A percentile compares a stretch with the other conserved stretches of the same genome.
phyloP scores from a whole-genome alignment of 2,888 invertebrate species.

The Xestia ashworthii region DNA sequence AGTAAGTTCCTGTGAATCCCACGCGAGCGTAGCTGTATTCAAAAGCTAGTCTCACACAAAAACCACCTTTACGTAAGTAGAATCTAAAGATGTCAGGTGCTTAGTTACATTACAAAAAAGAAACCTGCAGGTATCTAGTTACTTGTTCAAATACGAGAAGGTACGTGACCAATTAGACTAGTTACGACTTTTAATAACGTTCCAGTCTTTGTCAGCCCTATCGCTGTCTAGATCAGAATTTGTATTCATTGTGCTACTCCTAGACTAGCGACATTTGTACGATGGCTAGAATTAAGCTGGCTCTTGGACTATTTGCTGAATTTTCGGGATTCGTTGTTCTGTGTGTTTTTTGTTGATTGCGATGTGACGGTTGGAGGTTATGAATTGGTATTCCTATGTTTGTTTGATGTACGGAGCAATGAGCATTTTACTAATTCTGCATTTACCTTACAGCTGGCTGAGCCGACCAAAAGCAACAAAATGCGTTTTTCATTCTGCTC shows the following conservation, averaged over 20 bases:
- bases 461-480: not conserved
- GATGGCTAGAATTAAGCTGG: slow-evolving; percentile 29
- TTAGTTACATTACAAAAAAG: slow-evolving; percentile 22
- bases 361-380: not conserved
- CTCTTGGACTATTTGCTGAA: slow-evolving; percentile 23
- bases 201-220: slow-evolving; percentile 36
- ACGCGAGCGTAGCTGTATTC: not conserved
- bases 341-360: slow-evolving; percentile 19
- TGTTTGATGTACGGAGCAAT: not conserved
- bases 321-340: slow-evolving; percentile 3
- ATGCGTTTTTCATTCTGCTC: not conserved
- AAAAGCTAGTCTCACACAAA: not conserved
- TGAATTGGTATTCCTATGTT: not conserved
- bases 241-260: slow-evolving; percentile 53
- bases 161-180: slow-evolving; percentile 61
- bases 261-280: slow-evolving; percentile 21
- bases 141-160: slow-evolving; percentile 44
- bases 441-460: not conserved
- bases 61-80: slow-evolving; percentile 2
- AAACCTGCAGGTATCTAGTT: slow-evolving; percentile 39
- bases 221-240: slow-evolving; percentile 49
- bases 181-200: slow-evolving; percentile 65
- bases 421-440: not conserved
- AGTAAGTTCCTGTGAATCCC: not conserved
- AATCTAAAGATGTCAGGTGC: slow-evolving; percentile 2